Evolutionary conservation across 2,888 invertebrate species (phyloP), one percentile per base, ranked within the genome.

Genomic region (Pseudanteris insignis): DNA sequence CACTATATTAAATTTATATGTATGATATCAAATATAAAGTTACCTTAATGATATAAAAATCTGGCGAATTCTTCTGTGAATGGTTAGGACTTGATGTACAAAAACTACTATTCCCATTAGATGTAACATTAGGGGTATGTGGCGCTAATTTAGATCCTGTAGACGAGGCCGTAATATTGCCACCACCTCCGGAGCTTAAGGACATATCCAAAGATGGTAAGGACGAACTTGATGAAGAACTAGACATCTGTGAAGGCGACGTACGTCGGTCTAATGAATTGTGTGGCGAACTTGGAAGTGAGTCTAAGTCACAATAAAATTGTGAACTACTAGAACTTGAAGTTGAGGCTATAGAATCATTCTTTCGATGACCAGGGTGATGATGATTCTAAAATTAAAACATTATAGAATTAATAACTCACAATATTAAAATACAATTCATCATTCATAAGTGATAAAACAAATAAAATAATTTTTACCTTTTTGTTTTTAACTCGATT

Each of bases 281-380:
- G 72, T 90, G 87, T 59, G 91, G 89, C 70, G 90, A 91, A 65
- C 89, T 84, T 12, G 85, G 84, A 40, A 83, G 82, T 21, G 86
- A 86, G 50, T 90, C 89, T 1, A 91, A 85, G 78, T 93, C 93
- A 76, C 90, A 92, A 77, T 92, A 92, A 77, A 93, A 92, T 80
- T 93, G 92, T 2, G 92, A 92, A 68, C 92, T 91, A 67, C 91
- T 93, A 33, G 92, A 93, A 73, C 91, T 91, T 18, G 90, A 90
- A 64, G 93, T 94, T 46, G 89, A 89, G 2, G 94, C 91, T 63
- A 94, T 91, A 2, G 94, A 94, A 80, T 94, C 94, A 78, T 92
- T 94, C 79, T 95, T 95, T 54, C 89, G 86, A 76, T 94, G 94
- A n/a, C 89, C 88, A 32, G 78, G 79, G 44, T 74, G 71, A 48